A percentile compares a stretch with the other conserved stretches of the same genome.
Evolutionary conservation across 2,888 invertebrate species (phyloP).

Genomic region (Nebria brevicollis): DNA sequence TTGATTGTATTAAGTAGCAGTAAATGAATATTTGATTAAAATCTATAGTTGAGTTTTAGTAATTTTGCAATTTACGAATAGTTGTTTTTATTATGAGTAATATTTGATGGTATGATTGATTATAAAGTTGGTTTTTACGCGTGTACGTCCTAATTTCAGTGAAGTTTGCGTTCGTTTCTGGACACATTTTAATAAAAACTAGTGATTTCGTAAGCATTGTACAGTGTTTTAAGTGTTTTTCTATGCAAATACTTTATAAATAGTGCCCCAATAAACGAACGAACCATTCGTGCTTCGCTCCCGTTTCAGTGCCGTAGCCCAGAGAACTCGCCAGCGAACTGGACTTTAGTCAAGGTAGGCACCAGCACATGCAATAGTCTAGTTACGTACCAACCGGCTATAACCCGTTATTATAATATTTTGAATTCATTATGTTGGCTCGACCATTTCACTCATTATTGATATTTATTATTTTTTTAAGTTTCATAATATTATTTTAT

Average conservation of each 20-base stretch:
- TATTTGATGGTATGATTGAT: no score
- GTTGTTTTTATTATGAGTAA: no score
- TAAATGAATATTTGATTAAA: no score
- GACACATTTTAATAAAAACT: no score
- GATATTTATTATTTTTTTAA: no score
- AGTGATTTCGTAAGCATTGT: background rate
- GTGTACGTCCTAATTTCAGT: background rate
- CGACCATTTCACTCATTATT: no score
- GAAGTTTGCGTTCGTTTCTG: background rate
- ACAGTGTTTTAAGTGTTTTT: background rate
- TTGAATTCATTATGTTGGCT: background rate
- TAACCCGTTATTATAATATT: conserved; percentile 16
- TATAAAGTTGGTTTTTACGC: no score
- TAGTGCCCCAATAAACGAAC: background rate
- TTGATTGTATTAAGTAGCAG: no score
- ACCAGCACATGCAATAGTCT: background rate
- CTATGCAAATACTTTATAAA: background rate
- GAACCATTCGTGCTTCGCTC: background rate
- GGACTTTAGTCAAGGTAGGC: background rate
- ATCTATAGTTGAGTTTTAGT: no score
- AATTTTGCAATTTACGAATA: no score
- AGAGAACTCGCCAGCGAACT: background rate
- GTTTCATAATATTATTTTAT: no score
- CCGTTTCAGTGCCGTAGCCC: background rate
- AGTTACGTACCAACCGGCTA: background rate